Evolutionary conservation across 1,140 invertebrate species (phyloP), one percentile per base, ranked within the genome.

Genomic region (Drosophila ogumai): DNA sequence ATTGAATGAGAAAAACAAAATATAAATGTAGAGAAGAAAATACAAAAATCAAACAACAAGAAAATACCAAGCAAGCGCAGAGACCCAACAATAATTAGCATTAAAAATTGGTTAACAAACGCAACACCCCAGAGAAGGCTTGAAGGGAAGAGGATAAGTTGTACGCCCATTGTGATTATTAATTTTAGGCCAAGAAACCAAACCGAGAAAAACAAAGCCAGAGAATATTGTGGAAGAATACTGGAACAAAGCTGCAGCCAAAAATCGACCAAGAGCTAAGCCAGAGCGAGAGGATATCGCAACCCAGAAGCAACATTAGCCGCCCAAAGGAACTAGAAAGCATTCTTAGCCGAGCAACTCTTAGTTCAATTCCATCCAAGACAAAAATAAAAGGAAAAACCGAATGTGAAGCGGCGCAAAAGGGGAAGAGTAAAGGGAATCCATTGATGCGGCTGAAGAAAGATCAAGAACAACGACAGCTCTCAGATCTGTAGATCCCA

Each of bases 81-180:
- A 86, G 58, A 87, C 55, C 75, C 72, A 91, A 90, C 86, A 90
- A 90, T 87, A 90, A 90, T 79, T 90, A 87, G 82, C 57, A 75
- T 80, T 91, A 82, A 91, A 80, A 67, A 59, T 77, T 76, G 65
- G 61, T 77, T 68, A 76, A 77, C 63, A 77, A 75, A 41, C 72
- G 66, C 63, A 75, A 85, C 49, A 81, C 59, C 71, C 58, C 28
- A 7, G 32, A 56, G 40, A 60, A 58, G 19, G 36, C n/a, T 66
- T 61, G 49, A 19, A 75, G 56, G 19, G 3, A 36, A 31, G 31
- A 54, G 43, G 80, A 66, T 66, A 75, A 75, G 60, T 82, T 82
- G 76, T 78, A 82, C 81, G 81, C 81, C 81, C 90, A 91, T 91
- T 91, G 90, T 91, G 90, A 91, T 91, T 91, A 91, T 91, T 91